Conservation (phyloP, 2,888 invertebrate species). For the Aleiodes leptofemur region DNA sequence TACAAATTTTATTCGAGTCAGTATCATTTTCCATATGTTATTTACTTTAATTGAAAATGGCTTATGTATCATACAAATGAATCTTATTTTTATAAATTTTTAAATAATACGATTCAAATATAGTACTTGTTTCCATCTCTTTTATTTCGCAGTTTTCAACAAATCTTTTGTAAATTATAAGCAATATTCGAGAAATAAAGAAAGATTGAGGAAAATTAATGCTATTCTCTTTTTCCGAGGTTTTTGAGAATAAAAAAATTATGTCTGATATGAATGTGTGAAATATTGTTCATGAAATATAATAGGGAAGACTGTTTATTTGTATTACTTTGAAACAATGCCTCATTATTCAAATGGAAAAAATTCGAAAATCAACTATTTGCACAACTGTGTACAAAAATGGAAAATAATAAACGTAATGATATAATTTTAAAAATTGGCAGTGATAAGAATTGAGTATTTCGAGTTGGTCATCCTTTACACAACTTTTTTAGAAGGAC, state of each 20-base stretch:
- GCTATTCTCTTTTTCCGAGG: neutral
- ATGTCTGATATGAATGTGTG: neutral
- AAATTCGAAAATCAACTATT: neutral
- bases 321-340: neutral
- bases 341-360: neutral
- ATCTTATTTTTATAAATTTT: slow-evolving; percentile 37
- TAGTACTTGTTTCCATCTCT: neutral
- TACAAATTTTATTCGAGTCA: slow-evolving; percentile 32
- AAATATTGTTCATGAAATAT: slow-evolving; percentile 6
- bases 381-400: neutral
- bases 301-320: slow-evolving; percentile 20
- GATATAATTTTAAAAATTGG: slow-evolving; percentile 3
- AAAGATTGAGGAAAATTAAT: neutral
- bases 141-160: slow-evolving; percentile 9
- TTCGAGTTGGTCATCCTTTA: neutral
- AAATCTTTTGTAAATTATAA: neutral
- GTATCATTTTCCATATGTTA: slow-evolving; percentile 12
- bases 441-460: slow-evolving; percentile 1
- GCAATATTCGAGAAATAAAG: slow-evolving; percentile 5
- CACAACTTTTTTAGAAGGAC: neutral
- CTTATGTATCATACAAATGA: slow-evolving; percentile 38
- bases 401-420: neutral
- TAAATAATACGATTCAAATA: slow-evolving; percentile 4
- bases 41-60: slow-evolving; percentile 14
- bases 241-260: neutral